Percentiles rank a stretch among this genome's conserved stretches.
Conservation (phyloP, 1,140 invertebrate species). For the Diachasmimorpha longicaudata region DNA sequence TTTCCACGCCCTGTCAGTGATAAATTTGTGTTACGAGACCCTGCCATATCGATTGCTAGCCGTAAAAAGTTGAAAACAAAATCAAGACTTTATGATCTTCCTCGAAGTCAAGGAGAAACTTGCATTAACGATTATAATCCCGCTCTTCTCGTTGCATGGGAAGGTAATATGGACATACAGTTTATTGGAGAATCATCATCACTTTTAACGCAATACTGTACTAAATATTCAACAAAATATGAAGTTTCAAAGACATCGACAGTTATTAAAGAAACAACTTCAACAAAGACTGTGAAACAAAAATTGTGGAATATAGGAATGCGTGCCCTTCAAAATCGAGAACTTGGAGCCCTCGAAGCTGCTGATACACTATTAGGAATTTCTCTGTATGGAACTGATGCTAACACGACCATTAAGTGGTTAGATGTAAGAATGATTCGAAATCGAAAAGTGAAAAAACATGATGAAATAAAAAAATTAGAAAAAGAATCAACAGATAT, state of each 20-base stretch:
- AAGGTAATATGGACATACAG: conserved; percentile 38
- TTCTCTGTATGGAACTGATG: no score
- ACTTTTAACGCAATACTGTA: conserved; percentile 31
- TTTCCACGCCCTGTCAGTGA: conserved; percentile 39
- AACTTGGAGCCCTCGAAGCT: conserved; percentile 36
- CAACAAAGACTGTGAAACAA: conserved; percentile 28
- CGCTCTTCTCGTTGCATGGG: conserved; percentile 34
- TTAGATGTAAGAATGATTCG: conserved; percentile 35
- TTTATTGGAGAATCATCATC: conserved; percentile 33
- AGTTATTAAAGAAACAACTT: conserved; percentile 31
- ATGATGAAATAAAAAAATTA: conserved; percentile 27
- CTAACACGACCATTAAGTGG: conserved; percentile 38
- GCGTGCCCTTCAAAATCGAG: conserved; percentile 31
- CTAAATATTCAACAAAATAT: conserved; percentile 37
- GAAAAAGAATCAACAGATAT: conserved; percentile 31
- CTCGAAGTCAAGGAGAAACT: conserved; percentile 34
- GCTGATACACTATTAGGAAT: conserved; percentile 32
- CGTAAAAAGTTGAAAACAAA: conserved; percentile 37
- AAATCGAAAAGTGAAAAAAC: conserved; percentile 30
- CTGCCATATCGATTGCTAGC: conserved; percentile 35
- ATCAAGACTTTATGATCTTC: conserved; percentile 43
- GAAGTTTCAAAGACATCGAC: conserved; percentile 31
- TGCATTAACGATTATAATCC: conserved; percentile 34
- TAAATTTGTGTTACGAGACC: conserved; percentile 33
- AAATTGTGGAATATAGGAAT: conserved; percentile 33